Base-by-base conservation (phyloP, 1,140 invertebrate genomes). In the Zophobas morio region DNA sequence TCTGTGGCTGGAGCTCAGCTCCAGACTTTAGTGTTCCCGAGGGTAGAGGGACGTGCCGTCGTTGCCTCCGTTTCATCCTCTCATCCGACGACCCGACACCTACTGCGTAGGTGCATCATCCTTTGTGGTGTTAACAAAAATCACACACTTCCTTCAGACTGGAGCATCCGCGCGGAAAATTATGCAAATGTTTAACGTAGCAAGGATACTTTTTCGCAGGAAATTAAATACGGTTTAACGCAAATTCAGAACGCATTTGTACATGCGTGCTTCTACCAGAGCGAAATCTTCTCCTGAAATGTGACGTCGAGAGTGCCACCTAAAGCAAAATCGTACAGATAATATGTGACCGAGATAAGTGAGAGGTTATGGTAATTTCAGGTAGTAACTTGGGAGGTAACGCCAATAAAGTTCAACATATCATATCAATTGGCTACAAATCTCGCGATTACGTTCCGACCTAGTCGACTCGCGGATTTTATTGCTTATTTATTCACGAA, bases 351-450 rank as follows among this genome's bases (percentile, higher is more conserved):
- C 76, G 77, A 80, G 71, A 75, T 79, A 71, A 78, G 70, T 75
- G 75, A 75, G 66, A 78, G 78, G 74, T 79, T 81, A 81, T 81
- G 80, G 75, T 79, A 81, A 81, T 81, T 78, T 77, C 70, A 78
- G 78, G 74, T 72, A 72, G 74, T 77, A 79, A 81, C 63, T 81
- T 72, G 63, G 40, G 42, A 73, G 47, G 74, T 73, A 74, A 34
- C 63, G 77, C 57, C 71, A 73, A 76, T 76, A 80, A 80, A 79
- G 60, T 70, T 46, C 57, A 75, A 72, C 74, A 63, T 56, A 72
- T 75, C 77, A 70, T 60, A 81, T 81, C 80, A 79, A 81, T 81
- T 81, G 80, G 75, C 80, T 75, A 76, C 80, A 81, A 81, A 81
- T 81, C 75, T 79, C 60, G 49, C 63, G 53, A 76, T 71, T 78